phyloP scores from a whole-genome alignment of 2,888 invertebrate genomes.

The Erebia epiphron region DNA sequence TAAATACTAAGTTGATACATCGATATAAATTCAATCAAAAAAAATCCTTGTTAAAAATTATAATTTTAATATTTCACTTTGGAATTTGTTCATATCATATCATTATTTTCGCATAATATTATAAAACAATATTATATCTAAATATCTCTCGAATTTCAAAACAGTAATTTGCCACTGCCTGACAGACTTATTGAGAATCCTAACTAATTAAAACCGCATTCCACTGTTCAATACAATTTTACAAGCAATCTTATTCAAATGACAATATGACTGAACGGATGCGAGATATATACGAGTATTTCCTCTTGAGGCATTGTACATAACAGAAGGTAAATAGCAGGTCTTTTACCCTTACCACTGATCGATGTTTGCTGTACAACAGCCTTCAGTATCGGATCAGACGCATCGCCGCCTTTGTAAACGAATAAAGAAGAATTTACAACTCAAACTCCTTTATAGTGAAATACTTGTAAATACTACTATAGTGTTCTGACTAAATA shows the following conservation, averaged over 20 bases:
- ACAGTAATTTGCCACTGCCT: background rate
- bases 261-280: background rate
- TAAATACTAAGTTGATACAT: too few relatives aligned
- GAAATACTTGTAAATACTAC: background rate
- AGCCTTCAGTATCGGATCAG: conserved; percentile 54
- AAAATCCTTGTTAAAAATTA: too few relatives aligned
- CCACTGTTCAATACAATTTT: background rate
- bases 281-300: conserved; percentile 17
- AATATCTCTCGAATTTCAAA: background rate
- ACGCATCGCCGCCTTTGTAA: conserved; percentile 40
- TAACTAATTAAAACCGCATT: conserved; percentile 8
- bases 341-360: conserved; percentile 42
- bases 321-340: conserved; percentile 12
- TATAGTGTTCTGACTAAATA: background rate
- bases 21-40: too few relatives aligned
- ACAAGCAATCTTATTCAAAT: conserved; percentile 10
- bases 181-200: background rate
- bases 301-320: conserved; percentile 11
- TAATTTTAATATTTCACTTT: too few relatives aligned
- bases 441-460: background rate
- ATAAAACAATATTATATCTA: background rate
- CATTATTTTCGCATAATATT: too few relatives aligned
- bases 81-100: too few relatives aligned
- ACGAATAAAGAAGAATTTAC: conserved; percentile 13
- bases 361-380: conserved; percentile 54